Evolutionary conservation across 2,797 vertebrate genomes (phyloP), one percentile per base, ranked within the genome.

Genomic region (Antrozous pallidus): DNA sequence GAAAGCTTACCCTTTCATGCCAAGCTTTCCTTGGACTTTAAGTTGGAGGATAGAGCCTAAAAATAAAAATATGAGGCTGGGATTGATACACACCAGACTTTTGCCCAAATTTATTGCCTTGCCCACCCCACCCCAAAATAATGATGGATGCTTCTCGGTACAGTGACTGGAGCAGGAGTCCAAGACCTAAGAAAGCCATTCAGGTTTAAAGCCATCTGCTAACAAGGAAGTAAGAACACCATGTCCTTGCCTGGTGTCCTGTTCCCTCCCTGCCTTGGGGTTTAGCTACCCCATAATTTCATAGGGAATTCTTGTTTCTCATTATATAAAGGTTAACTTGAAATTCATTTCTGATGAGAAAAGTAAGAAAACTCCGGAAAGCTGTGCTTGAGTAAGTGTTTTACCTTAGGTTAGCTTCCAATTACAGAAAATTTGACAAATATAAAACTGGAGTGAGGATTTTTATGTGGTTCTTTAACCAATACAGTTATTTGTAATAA

Each of bases 381-480:
- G 8, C 93, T 38, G 42, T 80, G 33, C 42, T 33, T 33, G 42
- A 38, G n/a, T 82, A 67, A 93, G 42, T 82, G 45, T 77, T 96
- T 93, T 95, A 95, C 89, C 85, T 93, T 92, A 71, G 24, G 42
- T 93, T 92, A 80, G 70, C 38, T 83, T 90, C 92, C 75, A 95
- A 82, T 13, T 90, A 22, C 75, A 88, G 56, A 93, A 91, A 79
- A 78, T 71, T 78, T 84, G 42, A 73, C 77, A 92, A 92, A 67
- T 95, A n/a, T 84, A 69, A 96, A 95, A 84, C 78, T 45, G 14
- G 75, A 87, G 31, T 42, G 75, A 92, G 75, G 79, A 90, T 89
- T 95, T 93, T 94, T 91, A 91, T 97, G 96, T 63, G 96, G 96
- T 96, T 93, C 96, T 82, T 73, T 91, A 88, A 96, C 95, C 96